These are phyloP conservation scores for Drosophila heteroneura DNA, from an alignment of 2,888 invertebrate species.

Conservation along the genomic window DNA sequence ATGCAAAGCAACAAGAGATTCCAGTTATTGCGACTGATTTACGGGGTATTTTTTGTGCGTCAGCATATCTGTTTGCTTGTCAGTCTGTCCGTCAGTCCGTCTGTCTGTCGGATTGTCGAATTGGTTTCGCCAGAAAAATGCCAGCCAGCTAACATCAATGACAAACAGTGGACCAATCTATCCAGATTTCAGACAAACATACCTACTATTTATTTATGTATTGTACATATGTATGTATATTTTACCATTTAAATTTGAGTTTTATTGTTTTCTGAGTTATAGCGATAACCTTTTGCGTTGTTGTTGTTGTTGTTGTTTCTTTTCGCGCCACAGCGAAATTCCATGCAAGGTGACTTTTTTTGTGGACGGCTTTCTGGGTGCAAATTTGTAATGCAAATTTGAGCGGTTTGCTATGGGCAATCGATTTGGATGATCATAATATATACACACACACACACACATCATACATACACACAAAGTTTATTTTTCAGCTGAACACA, in stretches of 20 bases:
- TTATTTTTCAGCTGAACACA: slow-evolving; percentile 42
- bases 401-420: slow-evolving; percentile 44
- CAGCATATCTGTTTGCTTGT: slow-evolving; percentile 37
- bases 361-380: slow-evolving; percentile 66
- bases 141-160: slow-evolving; percentile 58
- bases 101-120: slow-evolving; percentile 20
- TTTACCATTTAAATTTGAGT: slow-evolving; percentile 47
- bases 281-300: slow-evolving; percentile 30
- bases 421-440: slow-evolving; percentile 40
- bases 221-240: slow-evolving; percentile 12
- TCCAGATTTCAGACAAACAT: slow-evolving; percentile 32
- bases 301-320: slow-evolving; percentile 22
- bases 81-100: background rate
- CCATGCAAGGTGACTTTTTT: slow-evolving; percentile 81
- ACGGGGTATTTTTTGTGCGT: slow-evolving; percentile 80
- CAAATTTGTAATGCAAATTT: slow-evolving; percentile 81
- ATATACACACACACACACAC: slow-evolving; percentile 11
- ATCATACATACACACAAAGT: background rate
- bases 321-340: slow-evolving; percentile 65
- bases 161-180: slow-evolving; percentile 53
- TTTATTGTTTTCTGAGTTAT: slow-evolving; percentile 64
- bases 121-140: slow-evolving; percentile 63
- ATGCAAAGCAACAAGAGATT: slow-evolving; percentile 63
- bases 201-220: slow-evolving; percentile 24
- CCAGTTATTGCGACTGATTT: slow-evolving; percentile 77